phyloP scores from a whole-genome alignment of 2,797 vertebrate species.

The Columba guinea region DNA sequence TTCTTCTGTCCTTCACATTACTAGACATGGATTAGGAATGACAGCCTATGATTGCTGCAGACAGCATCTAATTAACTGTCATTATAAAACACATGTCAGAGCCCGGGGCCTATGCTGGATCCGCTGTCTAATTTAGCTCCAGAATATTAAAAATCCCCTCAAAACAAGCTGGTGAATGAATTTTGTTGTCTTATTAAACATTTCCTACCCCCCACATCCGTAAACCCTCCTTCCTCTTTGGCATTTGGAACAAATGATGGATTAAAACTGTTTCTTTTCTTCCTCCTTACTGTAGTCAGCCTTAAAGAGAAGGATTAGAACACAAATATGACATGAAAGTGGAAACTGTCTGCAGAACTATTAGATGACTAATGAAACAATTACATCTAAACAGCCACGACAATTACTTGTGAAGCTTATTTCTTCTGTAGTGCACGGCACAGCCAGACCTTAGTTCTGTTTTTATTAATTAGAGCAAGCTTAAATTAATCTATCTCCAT shows the following conservation, averaged over 20 bases:
- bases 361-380: constrained; percentile 72
- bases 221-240: neutral
- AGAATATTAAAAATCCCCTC: constrained; percentile 73
- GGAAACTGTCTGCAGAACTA: constrained; percentile 66
- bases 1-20: constrained; percentile 74
- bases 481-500: constrained; percentile 50
- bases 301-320: constrained; percentile 44
- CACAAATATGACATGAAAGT: constrained; percentile 42
- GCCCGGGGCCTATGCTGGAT: constrained; percentile 77
- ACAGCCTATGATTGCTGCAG: constrained; percentile 87
- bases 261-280: constrained; percentile 39
- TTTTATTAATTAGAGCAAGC: constrained; percentile 64
- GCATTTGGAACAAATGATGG: constrained; percentile 45
- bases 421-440: constrained; percentile 7
- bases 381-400: constrained; percentile 58
- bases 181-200: constrained; percentile 73
- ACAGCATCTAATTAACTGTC: constrained; percentile 93
- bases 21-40: constrained; percentile 78
- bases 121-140: constrained; percentile 72
- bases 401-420: constrained; percentile 53
- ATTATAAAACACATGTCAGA: constrained; percentile 93
- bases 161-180: constrained; percentile 65
- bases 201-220: neutral
- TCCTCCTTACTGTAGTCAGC: neutral
- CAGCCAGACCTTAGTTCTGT: constrained; percentile 24